A percentile compares a stretch with the other conserved stretches of the same genome.
phyloP scores from a whole-genome alignment of 2,888 invertebrate genomes.

The Idaea dimidiata region DNA sequence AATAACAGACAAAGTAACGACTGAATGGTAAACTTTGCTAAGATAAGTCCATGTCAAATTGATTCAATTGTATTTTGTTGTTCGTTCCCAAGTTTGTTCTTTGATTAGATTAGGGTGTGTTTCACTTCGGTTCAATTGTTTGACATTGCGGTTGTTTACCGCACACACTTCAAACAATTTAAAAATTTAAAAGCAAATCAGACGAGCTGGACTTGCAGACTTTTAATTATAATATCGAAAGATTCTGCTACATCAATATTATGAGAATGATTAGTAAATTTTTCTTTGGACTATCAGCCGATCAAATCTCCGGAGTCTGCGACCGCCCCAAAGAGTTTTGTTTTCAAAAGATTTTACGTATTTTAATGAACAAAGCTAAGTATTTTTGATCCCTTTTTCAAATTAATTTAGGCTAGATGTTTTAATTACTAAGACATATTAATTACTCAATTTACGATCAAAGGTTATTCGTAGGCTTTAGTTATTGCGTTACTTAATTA shows the following conservation, averaged over 20 bases:
- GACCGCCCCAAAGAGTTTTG: background rate
- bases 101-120: background rate
- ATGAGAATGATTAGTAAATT: background rate
- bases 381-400: background rate
- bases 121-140: background rate
- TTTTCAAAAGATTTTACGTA: background rate
- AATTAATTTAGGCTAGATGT: background rate
- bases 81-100: background rate
- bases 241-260: background rate
- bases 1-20: background rate
- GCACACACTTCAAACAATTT: background rate
- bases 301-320: background rate
- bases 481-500: slow-evolving; percentile 1
- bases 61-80: background rate
- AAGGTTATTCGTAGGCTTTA: background rate
- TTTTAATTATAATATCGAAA: background rate
- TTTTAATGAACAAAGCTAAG: background rate
- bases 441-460: background rate
- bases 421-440: background rate
- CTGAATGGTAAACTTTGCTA: background rate
- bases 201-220: background rate
- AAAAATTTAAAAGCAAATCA: background rate
- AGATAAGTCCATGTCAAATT: background rate
- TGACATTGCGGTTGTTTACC: background rate
- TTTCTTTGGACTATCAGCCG: background rate